phyloP scores from a whole-genome alignment of 2,888 invertebrate species.

The Cheilosia vernalis region DNA sequence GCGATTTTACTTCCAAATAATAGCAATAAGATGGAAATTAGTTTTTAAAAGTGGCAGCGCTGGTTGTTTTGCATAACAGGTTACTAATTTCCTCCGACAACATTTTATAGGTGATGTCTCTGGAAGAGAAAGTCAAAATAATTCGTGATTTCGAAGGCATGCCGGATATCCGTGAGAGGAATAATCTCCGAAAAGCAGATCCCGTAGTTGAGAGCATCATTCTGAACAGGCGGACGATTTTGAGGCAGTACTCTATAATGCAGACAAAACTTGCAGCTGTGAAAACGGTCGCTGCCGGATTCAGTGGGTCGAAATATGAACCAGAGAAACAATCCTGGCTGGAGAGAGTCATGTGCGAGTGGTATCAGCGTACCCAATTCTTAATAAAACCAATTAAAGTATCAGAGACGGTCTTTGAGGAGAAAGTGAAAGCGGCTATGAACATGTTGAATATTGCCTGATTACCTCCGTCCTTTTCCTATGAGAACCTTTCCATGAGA shows the following conservation, averaged over 20 bases:
- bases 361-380: neutral
- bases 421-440: neutral
- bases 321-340: neutral
- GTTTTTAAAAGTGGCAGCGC: too few species aligned
- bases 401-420: neutral
- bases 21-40: too few species aligned
- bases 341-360: neutral
- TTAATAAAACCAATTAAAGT: neutral
- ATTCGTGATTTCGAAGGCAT: neutral
- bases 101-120: neutral
- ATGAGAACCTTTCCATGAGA: neutral
- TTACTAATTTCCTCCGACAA: neutral
- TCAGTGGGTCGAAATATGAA: neutral
- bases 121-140: neutral
- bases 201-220: neutral
- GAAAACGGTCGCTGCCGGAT: neutral
- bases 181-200: neutral
- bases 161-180: neutral
- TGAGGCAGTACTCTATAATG: neutral
- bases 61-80: too few species aligned
- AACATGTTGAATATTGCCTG: neutral
- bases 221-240: neutral
- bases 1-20: too few species aligned
- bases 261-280: neutral
- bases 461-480: neutral